These are phyloP conservation scores for Nasonia longicornis DNA, from an alignment of 1,140 invertebrate species.

Conservation along the genomic window DNA sequence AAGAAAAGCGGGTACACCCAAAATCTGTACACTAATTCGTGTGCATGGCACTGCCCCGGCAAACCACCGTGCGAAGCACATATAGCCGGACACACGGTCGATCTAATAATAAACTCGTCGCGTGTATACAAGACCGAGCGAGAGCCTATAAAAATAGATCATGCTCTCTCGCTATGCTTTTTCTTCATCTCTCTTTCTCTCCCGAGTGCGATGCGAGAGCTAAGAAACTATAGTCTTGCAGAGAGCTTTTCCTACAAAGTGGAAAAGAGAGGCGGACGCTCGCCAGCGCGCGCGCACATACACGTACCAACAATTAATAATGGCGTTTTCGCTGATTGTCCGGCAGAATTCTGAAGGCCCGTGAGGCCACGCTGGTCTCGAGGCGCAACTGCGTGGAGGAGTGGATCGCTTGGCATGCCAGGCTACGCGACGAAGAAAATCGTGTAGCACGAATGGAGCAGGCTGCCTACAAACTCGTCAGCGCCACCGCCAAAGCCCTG, in stretches of 20 bases:
- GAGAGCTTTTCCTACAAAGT: conserved; percentile 27
- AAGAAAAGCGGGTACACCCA: no score
- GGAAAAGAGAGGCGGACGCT: not conserved
- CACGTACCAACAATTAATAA: not conserved
- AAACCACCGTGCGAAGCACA: conserved; percentile 30
- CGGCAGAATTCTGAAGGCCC: conserved; percentile 64
- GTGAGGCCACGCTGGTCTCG: conserved; percentile 63
- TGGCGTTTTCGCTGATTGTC: conserved; percentile 13
- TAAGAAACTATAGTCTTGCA: not conserved
- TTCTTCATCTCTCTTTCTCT: conserved; percentile 14
- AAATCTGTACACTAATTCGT: not conserved
- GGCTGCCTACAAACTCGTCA: conserved; percentile 64
- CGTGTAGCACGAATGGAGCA: conserved; percentile 66
- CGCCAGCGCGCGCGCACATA: not conserved
- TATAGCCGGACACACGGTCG: conserved; percentile 39
- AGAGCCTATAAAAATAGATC: conserved; percentile 65
- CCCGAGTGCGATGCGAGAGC: not conserved
- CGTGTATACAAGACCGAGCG: conserved; percentile 58
- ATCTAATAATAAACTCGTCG: conserved; percentile 64
- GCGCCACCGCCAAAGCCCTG: conserved; percentile 62
- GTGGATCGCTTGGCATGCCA: conserved; percentile 67
- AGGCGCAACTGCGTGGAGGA: conserved; percentile 67
- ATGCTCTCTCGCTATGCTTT: not conserved
- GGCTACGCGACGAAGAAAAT: conserved; percentile 63
- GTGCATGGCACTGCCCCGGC: not conserved